phyloP scores from a whole-genome alignment of 2,113 vertebrate species.

The Cottus gobio region DNA sequence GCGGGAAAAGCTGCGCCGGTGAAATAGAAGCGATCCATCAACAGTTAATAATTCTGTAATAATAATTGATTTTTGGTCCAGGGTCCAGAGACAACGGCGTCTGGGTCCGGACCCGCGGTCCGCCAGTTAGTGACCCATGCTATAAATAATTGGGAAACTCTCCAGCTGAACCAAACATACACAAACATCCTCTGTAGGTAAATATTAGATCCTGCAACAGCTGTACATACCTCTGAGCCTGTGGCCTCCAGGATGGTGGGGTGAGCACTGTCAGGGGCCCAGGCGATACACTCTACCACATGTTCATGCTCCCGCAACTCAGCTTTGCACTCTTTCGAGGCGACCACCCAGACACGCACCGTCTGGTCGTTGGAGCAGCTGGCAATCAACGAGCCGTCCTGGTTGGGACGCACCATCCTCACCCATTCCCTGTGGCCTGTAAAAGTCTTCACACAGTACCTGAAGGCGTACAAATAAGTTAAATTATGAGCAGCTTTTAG shows the following conservation, averaged over 20 bases:
- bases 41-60: too few relatives aligned
- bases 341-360: constrained; percentile 97
- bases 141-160: constrained; percentile 9
- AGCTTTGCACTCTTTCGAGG: constrained; percentile 98
- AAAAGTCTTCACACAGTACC: constrained; percentile 99
- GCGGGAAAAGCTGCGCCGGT: too few relatives aligned
- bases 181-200: constrained; percentile 4
- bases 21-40: too few relatives aligned
- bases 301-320: constrained; percentile 98
- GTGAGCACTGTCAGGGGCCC: constrained; percentile 97
- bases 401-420: constrained; percentile 99
- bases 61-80: too few relatives aligned
- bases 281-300: constrained; percentile 98
- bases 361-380: constrained; percentile 99
- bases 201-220: constrained; percentile 4
- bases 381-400: constrained; percentile 97
- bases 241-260: constrained; percentile 98
- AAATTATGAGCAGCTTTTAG: neutral
- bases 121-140: too few relatives aligned
- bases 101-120: too few relatives aligned
- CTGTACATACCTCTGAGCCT: constrained; percentile 92
- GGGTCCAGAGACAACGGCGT: too few relatives aligned
- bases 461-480: constrained; percentile 50
- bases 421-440: constrained; percentile 99
- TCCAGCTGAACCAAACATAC: constrained; percentile 1